Evolutionary conservation across 2,113 vertebrate genomes (phyloP).

Genomic region (Cynopterus brachyotis): DNA sequence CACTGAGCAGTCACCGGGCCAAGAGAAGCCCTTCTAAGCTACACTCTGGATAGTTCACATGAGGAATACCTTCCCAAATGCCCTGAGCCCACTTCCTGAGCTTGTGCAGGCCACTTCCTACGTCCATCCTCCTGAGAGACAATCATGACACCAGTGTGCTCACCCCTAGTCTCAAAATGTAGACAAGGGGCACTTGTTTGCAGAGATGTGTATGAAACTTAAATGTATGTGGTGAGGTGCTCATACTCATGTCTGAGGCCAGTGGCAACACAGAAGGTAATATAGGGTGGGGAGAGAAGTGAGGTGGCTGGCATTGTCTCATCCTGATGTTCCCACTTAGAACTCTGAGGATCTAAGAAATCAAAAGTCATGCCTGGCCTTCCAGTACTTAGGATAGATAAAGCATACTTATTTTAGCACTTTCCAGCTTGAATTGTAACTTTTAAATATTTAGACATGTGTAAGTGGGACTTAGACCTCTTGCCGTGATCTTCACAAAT

Average conservation of each 20-base stretch:
- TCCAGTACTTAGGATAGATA: not conserved
- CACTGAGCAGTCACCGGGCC: not conserved
- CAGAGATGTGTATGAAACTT: not conserved
- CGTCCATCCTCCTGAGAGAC: not conserved
- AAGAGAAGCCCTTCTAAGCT: not conserved
- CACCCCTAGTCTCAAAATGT: not conserved
- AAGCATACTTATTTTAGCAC: not conserved
- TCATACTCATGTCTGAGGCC: not conserved
- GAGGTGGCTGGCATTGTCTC: not conserved
- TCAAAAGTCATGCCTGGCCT: not conserved
- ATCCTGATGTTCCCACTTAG: not conserved
- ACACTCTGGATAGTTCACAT: no score
- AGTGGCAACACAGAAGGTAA: not conserved
- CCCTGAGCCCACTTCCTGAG: not conserved
- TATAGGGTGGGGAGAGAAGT: not conserved
- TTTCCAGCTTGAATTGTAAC: not conserved
- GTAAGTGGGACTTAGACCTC: not conserved
- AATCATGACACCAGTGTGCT: not conserved
- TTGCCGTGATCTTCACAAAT: not conserved
- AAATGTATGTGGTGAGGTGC: not conserved
- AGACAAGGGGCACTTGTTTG: not conserved
- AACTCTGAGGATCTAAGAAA: not conserved
- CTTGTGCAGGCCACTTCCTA: fast-evolving
- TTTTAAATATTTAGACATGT: constrained; percentile 5
- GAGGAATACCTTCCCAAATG: not conserved